A percentile compares a stretch with the other conserved stretches of the same genome.
phyloP scores from a whole-genome alignment of 2,113 vertebrate genomes.

The Halichoeres trimaculatus region DNA sequence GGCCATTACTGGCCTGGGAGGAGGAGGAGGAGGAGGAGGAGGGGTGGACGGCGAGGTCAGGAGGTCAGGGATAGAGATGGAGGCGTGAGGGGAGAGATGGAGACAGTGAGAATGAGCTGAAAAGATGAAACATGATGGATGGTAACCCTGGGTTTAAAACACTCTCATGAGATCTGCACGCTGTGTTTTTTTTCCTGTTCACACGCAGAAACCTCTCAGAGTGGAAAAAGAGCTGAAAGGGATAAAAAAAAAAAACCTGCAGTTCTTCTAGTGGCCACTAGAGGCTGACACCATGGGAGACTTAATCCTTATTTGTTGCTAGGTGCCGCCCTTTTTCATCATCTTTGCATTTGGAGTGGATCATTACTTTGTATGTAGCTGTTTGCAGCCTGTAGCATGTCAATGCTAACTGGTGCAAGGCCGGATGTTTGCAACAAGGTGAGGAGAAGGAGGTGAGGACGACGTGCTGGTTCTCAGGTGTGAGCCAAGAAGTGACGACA shows the following conservation, averaged over 20 bases:
- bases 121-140: background rate
- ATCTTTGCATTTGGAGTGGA: too few species aligned
- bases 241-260: background rate
- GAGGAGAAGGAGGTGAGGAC: too few species aligned
- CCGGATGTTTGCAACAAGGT: too few species aligned
- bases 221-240: background rate
- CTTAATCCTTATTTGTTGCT: background rate
- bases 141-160: background rate
- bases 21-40: slow-evolving; percentile 5
- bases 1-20: slow-evolving; percentile 90
- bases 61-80: slow-evolving; percentile 33
- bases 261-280: background rate
- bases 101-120: slow-evolving; percentile 52
- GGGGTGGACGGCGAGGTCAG: background rate
- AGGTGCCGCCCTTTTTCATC: too few species aligned
- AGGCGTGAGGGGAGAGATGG: slow-evolving; percentile 21
- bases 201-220: background rate
- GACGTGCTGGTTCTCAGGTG: too few species aligned
- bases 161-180: background rate
- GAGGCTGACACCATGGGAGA: too few species aligned
- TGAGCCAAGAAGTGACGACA: too few species aligned
- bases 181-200: background rate
- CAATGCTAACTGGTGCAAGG: too few species aligned
- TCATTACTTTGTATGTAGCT: too few species aligned
- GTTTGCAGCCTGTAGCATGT: too few species aligned